Conservation (phyloP, 37 sponge, comb jelly and placozoan species). For the Petrosia ficiformis region DNA sequence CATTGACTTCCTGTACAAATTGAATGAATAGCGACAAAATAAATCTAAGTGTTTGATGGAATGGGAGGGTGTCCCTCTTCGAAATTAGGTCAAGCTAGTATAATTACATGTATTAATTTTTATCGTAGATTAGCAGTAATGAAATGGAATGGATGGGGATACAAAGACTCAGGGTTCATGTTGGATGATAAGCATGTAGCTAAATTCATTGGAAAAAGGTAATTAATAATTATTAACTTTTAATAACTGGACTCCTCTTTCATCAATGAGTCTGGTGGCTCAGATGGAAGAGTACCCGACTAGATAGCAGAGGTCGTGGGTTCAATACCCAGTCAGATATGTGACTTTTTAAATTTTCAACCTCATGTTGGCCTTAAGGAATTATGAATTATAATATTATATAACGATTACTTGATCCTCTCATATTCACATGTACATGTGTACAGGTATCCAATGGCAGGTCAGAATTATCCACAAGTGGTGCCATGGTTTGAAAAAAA, state of each 20-base stretch:
- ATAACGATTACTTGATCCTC: background rate
- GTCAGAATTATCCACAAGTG: constrained; percentile 51
- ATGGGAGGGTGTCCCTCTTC: too few relatives aligned
- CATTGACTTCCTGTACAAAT: too few relatives aligned
- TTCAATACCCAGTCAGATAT: too few relatives aligned
- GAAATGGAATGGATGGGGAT: constrained; percentile 99
- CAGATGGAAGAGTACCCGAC: background rate
- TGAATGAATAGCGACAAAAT: too few relatives aligned
- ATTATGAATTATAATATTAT: background rate
- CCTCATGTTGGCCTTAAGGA: too few relatives aligned
- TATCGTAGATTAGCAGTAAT: constrained; percentile 74
- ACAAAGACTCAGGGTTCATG: constrained; percentile 83
- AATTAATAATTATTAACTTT: background rate
- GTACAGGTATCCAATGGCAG: constrained; percentile 69
- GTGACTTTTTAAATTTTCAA: too few relatives aligned
- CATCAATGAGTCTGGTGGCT: too few relatives aligned
- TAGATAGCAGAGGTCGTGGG: too few relatives aligned
- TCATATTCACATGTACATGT: background rate
- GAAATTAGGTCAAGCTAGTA: background rate
- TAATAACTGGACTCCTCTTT: background rate
- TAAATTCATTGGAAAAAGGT: constrained; percentile 70
- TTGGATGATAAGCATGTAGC: constrained; percentile 54
- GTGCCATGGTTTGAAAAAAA: constrained; percentile 48
- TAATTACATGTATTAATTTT: background rate
- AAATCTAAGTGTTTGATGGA: too few relatives aligned